These are phyloP conservation scores for Scolopax mira DNA, from an alignment of 2,113 vertebrate genomes.

Conservation along the genomic window DNA sequence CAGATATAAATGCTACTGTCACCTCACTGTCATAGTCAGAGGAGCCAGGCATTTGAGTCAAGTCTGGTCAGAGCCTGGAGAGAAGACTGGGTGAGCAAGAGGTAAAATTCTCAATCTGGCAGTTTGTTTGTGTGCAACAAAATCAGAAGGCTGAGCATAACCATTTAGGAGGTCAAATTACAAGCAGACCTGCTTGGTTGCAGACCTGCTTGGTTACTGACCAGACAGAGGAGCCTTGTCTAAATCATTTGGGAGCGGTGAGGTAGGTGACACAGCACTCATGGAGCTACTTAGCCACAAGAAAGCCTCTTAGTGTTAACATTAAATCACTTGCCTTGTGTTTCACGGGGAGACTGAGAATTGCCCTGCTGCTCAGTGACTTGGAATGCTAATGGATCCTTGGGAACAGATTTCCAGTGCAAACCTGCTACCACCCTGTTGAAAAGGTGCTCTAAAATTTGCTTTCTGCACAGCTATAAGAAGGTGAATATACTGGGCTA, in stretches of 20 bases:
- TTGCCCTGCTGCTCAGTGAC: not conserved
- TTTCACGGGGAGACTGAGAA: not conserved
- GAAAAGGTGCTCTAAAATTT: not conserved
- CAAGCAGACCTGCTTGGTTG: not conserved
- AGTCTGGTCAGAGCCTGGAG: not conserved
- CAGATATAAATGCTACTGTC: not conserved
- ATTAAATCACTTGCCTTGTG: not conserved
- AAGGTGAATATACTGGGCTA: not conserved
- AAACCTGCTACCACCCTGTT: not conserved
- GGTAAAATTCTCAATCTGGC: not conserved
- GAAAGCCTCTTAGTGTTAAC: not conserved
- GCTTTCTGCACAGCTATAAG: not conserved
- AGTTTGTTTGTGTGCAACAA: not conserved
- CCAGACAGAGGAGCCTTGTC: not conserved
- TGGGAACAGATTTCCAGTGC: not conserved
- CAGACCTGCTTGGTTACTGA: not conserved
- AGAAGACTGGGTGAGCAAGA: not conserved
- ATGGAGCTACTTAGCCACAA: not conserved
- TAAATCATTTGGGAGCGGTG: not conserved
- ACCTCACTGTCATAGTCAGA: not conserved
- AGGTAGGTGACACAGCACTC: not conserved
- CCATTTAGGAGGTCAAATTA: not conserved
- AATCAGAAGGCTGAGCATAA: not conserved
- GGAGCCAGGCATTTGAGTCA: not conserved
- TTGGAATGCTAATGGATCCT: not conserved